A percentile compares a stretch with the other conserved stretches of the same genome.
Evolutionary conservation across 2,888 invertebrate species (phyloP).

Genomic region (Ligdia adustata): DNA sequence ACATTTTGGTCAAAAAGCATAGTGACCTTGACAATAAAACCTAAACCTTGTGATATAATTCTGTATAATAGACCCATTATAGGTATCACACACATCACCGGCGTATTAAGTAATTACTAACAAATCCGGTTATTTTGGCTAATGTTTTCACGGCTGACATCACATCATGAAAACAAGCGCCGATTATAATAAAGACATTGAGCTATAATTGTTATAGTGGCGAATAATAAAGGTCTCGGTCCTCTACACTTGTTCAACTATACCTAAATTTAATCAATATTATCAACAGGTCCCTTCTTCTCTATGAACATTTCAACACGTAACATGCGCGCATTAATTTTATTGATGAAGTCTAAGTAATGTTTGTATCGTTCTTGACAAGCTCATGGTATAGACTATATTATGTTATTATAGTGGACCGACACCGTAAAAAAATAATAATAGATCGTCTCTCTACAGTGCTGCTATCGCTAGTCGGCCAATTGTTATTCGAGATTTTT

Average conservation of each 20-base stretch:
- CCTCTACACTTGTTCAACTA: too few relatives aligned
- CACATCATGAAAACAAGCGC: constrained; percentile 49
- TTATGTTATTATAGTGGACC: too few relatives aligned
- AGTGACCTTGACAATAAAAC: constrained; percentile 12
- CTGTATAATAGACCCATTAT: constrained; percentile 20
- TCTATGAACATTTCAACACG: too few relatives aligned
- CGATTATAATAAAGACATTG: constrained; percentile 69
- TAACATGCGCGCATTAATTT: too few relatives aligned
- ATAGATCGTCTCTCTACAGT: constrained; percentile 71
- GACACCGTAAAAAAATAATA: too few relatives aligned
- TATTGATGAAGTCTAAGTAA: too few relatives aligned
- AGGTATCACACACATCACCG: constrained; percentile 25
- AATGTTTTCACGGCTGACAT: constrained; percentile 63
- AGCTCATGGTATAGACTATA: too few relatives aligned
- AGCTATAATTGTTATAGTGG: constrained; percentile 74
- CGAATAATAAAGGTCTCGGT: too few relatives aligned
- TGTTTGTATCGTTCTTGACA: too few relatives aligned
- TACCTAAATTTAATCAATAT: too few relatives aligned
- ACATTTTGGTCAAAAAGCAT: neutral
- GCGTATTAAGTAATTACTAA: constrained; percentile 59
- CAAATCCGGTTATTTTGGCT: constrained; percentile 59
- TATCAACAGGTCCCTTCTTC: too few relatives aligned
- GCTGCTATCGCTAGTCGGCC: constrained; percentile 60
- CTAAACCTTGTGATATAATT: constrained; percentile 19
- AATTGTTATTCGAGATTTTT: constrained; percentile 77